phyloP scores from a whole-genome alignment of 1,140 invertebrate genomes.

The Drosophila ogumai region DNA sequence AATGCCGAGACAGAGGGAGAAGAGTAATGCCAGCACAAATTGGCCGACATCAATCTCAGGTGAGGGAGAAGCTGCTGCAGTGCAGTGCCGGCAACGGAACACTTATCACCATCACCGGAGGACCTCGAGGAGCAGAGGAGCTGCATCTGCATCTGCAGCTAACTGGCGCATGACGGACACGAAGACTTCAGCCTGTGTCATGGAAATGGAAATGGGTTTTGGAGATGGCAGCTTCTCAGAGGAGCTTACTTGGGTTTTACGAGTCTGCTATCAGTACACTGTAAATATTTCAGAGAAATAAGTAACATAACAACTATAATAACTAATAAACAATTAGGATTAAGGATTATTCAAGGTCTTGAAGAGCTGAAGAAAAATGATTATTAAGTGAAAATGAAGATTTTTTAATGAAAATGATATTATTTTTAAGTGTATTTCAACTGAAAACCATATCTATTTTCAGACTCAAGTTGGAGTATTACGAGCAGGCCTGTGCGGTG shows the following conservation, averaged over 20 bases:
- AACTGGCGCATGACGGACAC: constrained; percentile 53
- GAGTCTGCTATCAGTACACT: constrained; percentile 42
- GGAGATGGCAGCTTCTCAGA: constrained; percentile 6
- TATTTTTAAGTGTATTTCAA: background rate
- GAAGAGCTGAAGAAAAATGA: too few relatives aligned
- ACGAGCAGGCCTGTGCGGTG: constrained; percentile 95
- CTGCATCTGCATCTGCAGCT: constrained; percentile 47
- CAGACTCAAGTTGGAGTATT: constrained; percentile 92
- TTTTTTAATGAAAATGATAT: background rate
- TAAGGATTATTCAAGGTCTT: too few relatives aligned
- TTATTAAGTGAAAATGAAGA: too few relatives aligned
- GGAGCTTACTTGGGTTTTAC: constrained; percentile 37
- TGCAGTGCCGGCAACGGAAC: constrained; percentile 64
- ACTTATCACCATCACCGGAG: constrained; percentile 53
- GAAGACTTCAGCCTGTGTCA: constrained; percentile 8
- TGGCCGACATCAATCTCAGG: constrained; percentile 77
- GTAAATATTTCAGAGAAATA: constrained; percentile 6
- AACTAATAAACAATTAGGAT: too few relatives aligned
- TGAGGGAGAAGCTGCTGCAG: constrained; percentile 40
- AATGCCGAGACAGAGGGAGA: constrained; percentile 49
- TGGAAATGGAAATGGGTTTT: constrained; percentile 13
- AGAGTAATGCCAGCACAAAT: constrained; percentile 73
- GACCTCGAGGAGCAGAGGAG: background rate
- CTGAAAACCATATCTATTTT: background rate
- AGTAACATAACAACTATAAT: too few relatives aligned